Evolutionary conservation across 2,888 invertebrate genomes (phyloP), one percentile per base, ranked within the genome.

Genomic region (Philopedon plagiatum): DNA sequence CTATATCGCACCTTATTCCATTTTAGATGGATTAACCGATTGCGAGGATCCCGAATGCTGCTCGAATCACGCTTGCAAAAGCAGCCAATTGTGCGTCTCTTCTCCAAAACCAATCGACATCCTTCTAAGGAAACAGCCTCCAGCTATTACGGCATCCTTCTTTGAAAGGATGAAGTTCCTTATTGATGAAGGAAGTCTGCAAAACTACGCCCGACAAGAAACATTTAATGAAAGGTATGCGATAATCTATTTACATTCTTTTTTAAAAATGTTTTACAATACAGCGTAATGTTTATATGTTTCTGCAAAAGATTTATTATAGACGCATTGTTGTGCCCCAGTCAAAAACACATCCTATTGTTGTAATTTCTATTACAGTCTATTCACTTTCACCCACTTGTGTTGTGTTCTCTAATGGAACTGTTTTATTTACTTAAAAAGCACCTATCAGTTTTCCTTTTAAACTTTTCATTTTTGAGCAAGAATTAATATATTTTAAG

Each of bases 1-100:
- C 19, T 29, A 54, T 65, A 44, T 60, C 29, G 23, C 49, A 49
- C 37, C 60, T 29, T 58, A 39, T 51, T 34, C 44, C 32, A 26
- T 79, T 84, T 39, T 86, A 99, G 99, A 99, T 89, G 98, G 98
- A 65, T 90, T 99, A 71, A 91, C 94, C 67, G 99, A 99, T 87
- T 99, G 99, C 84, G 95, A 97, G 85, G 99, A 99, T 87, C 98
- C 98, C 0, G 99, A 99, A 86, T 99, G 99, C 85, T 99, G 99
- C 85, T 89, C 91, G 73, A 93, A 91, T 83, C 89, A 91, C 65
- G 90, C 91, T 15, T 97, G 97, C 82, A 92, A 93, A 78, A 93
- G 91, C 76, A 95, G 94, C 81, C 94, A 96, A 81, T 91, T 97
- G 68, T 99, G 99, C 87, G 94, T 97, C 5, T 94, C 96, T 0